Percentiles rank a stretch among this genome's conserved stretches.
Conservation (phyloP, 92 coral and sea anemone species). For the Parazoanthus darwini region DNA sequence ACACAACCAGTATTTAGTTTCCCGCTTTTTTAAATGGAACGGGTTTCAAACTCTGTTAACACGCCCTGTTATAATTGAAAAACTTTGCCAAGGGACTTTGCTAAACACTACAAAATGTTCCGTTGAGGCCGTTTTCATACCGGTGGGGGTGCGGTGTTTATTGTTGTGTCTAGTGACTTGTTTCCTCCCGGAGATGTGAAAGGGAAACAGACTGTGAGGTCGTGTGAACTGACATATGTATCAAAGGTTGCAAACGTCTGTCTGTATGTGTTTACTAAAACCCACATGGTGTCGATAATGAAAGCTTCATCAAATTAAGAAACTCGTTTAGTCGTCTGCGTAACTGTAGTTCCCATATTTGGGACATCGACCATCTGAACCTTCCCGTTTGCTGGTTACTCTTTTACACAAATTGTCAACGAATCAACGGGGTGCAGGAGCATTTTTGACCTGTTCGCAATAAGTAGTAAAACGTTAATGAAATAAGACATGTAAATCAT, state of each 20-base stretch:
- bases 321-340: too few species aligned
- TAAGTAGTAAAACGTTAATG: not conserved
- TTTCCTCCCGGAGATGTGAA: slow-evolving; percentile 16
- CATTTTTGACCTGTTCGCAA: not conserved
- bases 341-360: not conserved
- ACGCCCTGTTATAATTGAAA: not conserved
- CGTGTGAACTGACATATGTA: slow-evolving; percentile 28
- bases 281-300: not conserved
- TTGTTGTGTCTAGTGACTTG: slow-evolving; percentile 28
- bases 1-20: too few species aligned
- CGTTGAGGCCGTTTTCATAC: slow-evolving; percentile 24
- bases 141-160: slow-evolving; percentile 30
- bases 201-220: slow-evolving; percentile 42
- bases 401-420: not conserved
- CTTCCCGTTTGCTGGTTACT: not conserved
- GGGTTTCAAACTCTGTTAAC: too few species aligned
- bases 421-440: not conserved
- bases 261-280: not conserved
- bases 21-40: too few species aligned
- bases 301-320: too few species aligned
- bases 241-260: slow-evolving; percentile 9
- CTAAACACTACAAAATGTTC: slow-evolving; percentile 9
- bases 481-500: too few species aligned
- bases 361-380: not conserved
- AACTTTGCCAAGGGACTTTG: slow-evolving; percentile 35